Base-by-base conservation (phyloP, 2,113 vertebrate genomes). In the Egretta garzetta region DNA sequence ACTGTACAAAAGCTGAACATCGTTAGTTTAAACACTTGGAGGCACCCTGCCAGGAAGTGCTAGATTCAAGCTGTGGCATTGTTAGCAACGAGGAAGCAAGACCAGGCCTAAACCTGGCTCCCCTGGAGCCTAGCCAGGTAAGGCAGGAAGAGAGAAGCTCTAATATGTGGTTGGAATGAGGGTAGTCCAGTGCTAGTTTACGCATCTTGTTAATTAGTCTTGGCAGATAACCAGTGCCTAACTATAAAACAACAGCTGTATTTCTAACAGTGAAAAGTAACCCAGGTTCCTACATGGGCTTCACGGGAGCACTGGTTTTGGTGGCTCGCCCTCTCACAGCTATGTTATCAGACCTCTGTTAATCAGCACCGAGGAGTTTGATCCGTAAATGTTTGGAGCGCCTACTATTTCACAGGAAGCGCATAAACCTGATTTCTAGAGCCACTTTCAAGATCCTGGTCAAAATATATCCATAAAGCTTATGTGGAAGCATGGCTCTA, bases 401-500 rank as follows among this genome's bases (percentile, higher is more conserved):
- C 33, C 85, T 83, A 27, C 67, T 8, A 0, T 11, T 4, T 64
- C 16, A 27, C 1, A 33, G n/a, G 19, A n/a, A 80, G 80, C 21
- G 32, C 43, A 49, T 59, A 27, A 73, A 52, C 11, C 37, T 19
- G 27, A 56, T 72, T 84, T 60, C 86, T 74, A 32, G 52, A 53
- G 37, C 28, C 56, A 41, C 10, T 59, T 55, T 81, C 15, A 37
- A 66, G 68, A 43, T 60, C 30, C 47, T 56, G 83, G 33, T 59
- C 55, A 55, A 50, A 86, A 73, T 17, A 45, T 43, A 27, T 67
- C 5, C 6, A 2, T 28, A 27, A 5, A 73, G 32, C 68, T 77
- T 14, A 0, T 1, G 1, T 7, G 39, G 75, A 56, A 32, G 18
- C 21, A 2, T 32, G 56, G 37, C 26, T 81, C 45, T 56, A 4